Conservation (phyloP, 2,113 vertebrate species). For the Ifrita kowaldi region DNA sequence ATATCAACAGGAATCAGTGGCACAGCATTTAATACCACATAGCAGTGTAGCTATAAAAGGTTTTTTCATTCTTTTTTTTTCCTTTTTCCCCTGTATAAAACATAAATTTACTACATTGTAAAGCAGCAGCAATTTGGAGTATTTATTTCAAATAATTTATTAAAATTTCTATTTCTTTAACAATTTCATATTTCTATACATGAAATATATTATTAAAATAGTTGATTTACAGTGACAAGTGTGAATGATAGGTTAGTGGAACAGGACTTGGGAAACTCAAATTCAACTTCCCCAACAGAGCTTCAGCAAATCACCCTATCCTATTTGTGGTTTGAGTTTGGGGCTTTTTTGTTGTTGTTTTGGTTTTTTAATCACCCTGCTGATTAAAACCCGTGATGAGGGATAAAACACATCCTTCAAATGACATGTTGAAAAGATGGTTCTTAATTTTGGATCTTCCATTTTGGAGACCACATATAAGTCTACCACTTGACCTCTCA, state of each 20-base stretch:
- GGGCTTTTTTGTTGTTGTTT: background rate
- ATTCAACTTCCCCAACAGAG: background rate
- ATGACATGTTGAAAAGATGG: background rate
- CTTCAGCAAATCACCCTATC: background rate
- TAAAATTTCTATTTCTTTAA: background rate
- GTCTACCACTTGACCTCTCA: background rate
- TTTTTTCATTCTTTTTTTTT: background rate
- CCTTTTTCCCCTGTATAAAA: background rate
- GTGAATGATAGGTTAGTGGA: background rate
- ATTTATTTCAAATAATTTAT: background rate
- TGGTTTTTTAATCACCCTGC: background rate
- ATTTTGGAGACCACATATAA: background rate
- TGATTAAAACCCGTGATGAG: background rate
- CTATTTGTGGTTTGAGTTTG: background rate
- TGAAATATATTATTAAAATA: background rate
- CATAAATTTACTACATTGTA: background rate
- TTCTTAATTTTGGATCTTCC: background rate
- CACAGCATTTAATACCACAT: background rate
- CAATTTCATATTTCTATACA: background rate
- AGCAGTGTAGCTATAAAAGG: background rate
- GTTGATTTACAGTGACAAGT: background rate
- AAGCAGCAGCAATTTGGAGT: background rate
- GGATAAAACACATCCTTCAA: background rate
- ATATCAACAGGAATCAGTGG: rapidly evolving
- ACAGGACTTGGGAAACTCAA: background rate